These are phyloP conservation scores for Corythornis leucogaster DNA, from an alignment of 2,797 vertebrate genomes.

Conservation along the genomic window DNA sequence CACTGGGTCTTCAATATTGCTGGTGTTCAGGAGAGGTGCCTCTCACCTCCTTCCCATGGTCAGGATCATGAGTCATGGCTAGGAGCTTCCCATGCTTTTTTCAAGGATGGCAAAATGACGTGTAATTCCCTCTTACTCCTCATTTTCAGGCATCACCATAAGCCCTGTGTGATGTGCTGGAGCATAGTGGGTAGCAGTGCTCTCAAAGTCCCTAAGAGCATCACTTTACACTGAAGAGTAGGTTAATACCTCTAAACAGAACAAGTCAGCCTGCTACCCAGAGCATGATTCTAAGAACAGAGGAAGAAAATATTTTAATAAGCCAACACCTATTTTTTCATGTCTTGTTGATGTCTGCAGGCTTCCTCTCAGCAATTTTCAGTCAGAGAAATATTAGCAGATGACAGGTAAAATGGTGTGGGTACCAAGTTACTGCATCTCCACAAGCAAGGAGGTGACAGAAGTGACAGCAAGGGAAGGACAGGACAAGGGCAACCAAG, in stretches of 20 bases:
- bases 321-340: neutral
- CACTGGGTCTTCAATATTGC: neutral
- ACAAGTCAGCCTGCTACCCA: neutral
- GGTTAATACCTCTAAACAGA: neutral
- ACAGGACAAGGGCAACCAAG: neutral
- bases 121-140: neutral
- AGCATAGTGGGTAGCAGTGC: neutral
- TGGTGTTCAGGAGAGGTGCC: neutral
- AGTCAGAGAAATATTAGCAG: neutral
- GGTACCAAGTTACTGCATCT: neutral
- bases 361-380: neutral
- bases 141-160: neutral
- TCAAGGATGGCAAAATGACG: neutral
- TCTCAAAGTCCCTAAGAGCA: neutral
- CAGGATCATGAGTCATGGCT: neutral
- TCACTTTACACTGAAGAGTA: neutral
- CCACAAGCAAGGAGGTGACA: neutral
- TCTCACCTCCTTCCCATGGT: fast-evolving
- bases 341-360: neutral
- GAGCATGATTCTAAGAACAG: neutral
- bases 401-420: neutral
- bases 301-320: neutral
- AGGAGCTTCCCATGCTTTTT: neutral
- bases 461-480: neutral
- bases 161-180: neutral